These are phyloP conservation scores for Rallus limicola DNA, from an alignment of 2,113 vertebrate species.

Conservation along the genomic window DNA sequence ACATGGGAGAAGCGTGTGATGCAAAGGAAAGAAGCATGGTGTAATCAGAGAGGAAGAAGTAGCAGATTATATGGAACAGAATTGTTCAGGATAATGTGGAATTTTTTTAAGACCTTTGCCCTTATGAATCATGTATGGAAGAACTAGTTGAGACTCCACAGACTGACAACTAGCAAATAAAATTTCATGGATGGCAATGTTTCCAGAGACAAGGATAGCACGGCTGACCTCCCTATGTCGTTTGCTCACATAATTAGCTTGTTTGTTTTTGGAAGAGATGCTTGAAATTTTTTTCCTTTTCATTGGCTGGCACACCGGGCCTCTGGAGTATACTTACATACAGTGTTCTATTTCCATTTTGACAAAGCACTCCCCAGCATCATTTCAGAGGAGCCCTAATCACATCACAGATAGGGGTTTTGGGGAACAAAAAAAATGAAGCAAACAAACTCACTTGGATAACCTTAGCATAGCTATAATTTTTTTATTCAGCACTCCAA, in stretches of 20 bases:
- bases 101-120: constrained; percentile 57
- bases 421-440: background rate
- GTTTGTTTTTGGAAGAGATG: background rate
- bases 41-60: background rate
- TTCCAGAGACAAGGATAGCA: background rate
- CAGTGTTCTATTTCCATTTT: background rate
- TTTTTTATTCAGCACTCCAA: background rate
- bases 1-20: background rate
- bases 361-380: background rate
- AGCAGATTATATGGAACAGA: background rate
- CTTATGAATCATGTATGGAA: constrained; percentile 60
- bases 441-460: background rate
- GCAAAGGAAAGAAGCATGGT: background rate
- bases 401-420: background rate
- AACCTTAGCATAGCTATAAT: background rate
- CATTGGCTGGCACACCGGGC: background rate
- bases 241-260: constrained; percentile 23
- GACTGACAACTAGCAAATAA: constrained; percentile 50
- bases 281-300: background rate
- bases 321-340: background rate
- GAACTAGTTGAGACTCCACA: background rate
- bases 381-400: background rate
- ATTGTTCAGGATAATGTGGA: background rate
- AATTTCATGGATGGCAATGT: constrained; percentile 59
- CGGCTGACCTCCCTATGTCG: constrained; percentile 11